Base-by-base conservation (phyloP, 2,797 vertebrate species). In the Gorsachius magnificus region DNA sequence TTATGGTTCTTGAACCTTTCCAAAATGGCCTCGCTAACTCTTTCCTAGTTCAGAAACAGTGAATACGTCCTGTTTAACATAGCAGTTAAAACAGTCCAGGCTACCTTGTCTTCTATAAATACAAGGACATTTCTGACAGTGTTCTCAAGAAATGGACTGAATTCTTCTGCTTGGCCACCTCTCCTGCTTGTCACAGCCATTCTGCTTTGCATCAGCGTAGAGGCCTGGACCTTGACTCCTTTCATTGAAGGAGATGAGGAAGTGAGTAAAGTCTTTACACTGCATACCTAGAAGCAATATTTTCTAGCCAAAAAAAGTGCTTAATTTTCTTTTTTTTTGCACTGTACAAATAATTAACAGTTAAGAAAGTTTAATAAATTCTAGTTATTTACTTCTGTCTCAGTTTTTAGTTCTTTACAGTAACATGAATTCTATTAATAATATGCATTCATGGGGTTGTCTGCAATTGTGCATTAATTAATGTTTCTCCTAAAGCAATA, bases 401-500 rank as follows among this genome's bases (percentile, higher is more conserved):
- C 94, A 89, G 71, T 82, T 97, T 95, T 95, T 51, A 71, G 41
- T 94, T 93, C 60, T 91, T 96, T 89, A 91, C 79, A 95, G 80
- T 94, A 95, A 95, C 38, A 84, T 63, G 70, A 97, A 97, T 90
- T 97, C 88, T 95, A 93, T 95, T 97, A 97, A 96, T 96, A 96
- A 96, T 87, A 91, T 53, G 83, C 94, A 93, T 96, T 96, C 66
- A 89, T 74, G 71, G 80, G 11, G 29, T 56, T 96, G 56, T 92
- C 95, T 75, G 53, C 84, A 90, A 96, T 33, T 94, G 94, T 54
- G 54, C 84, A 96, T 97, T 96, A 94, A 96, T 79, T 95, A 95
- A 71, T 54, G 91, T 92, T 94, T 92, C 29, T 94, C 87, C 65
- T 90, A 81, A 76, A 88, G 82, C 90, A 89, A 80, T 83, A 76